Evolutionary conservation across 2,888 invertebrate genomes (phyloP).

Genomic region (Coenonympha arcania): DNA sequence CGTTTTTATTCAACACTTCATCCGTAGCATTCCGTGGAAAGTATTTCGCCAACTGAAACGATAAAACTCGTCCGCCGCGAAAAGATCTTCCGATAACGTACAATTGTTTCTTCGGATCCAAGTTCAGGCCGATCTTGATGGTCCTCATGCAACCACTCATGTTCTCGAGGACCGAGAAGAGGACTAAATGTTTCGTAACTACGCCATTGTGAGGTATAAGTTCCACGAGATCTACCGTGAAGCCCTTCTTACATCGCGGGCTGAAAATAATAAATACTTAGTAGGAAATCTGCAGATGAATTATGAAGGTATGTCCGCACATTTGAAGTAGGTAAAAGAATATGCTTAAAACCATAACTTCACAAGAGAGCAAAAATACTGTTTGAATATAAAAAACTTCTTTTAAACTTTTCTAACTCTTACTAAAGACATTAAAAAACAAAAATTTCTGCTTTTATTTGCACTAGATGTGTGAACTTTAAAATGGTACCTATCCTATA

Average conservation of each 20-base stretch:
- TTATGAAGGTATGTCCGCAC: no score
- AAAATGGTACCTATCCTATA: no score
- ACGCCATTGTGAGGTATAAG: conserved; percentile 44
- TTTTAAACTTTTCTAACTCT: no score
- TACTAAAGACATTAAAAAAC: no score
- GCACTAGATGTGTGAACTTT: no score
- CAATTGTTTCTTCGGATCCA: conserved; percentile 12
- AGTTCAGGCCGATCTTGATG: conserved; percentile 37
- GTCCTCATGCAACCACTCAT: conserved; percentile 42
- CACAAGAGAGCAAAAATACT: no score
- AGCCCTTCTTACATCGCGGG: conserved; percentile 57
- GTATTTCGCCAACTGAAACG: conserved; percentile 45
- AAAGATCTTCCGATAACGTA: conserved; percentile 47
- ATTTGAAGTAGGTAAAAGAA: no score
- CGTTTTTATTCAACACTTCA: conserved; percentile 31
- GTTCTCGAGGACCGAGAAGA: conserved; percentile 47
- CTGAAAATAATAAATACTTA: no score
- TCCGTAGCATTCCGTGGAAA: conserved; percentile 20
- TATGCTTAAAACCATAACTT: no score
- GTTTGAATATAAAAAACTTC: no score
- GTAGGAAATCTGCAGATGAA: no score
- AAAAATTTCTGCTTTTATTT: no score
- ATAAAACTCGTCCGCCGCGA: conserved; percentile 39
- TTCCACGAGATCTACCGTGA: conserved; percentile 44
- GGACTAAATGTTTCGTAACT: conserved; percentile 44